Evolutionary conservation across 2,113 vertebrate species (phyloP).

Genomic region (Meleagris gallopavo): DNA sequence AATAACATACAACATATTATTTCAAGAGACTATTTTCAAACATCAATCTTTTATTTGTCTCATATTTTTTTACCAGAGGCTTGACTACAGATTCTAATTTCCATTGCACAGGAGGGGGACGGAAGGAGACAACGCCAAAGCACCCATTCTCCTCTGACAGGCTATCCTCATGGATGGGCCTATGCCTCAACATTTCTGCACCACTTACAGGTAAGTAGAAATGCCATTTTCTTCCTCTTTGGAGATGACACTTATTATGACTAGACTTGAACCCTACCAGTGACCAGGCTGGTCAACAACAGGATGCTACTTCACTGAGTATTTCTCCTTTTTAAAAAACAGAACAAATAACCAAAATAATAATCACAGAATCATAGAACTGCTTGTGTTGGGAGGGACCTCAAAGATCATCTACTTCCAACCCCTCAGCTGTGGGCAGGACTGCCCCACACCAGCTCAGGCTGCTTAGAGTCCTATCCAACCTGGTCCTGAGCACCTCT

Average conservation of each 20-base stretch:
- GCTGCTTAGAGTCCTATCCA: too few species aligned
- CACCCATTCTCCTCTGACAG: rapidly evolving
- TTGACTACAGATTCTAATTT: not conserved
- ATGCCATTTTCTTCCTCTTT: rapidly evolving
- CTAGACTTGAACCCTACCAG: not conserved
- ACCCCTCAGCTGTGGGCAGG: too few species aligned
- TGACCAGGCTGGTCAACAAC: not conserved
- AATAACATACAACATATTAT: not conserved
- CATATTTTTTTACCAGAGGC: not conserved
- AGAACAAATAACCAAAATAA: not conserved
- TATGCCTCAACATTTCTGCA: not conserved
- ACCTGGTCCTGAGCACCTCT: too few species aligned
- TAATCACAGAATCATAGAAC: not conserved
- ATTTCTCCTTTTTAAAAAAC: not conserved
- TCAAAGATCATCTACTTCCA: too few species aligned
- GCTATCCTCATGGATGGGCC: not conserved
- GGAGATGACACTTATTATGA: rapidly evolving
- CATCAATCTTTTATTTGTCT: not conserved
- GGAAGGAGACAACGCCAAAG: not conserved
- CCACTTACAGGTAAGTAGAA: not conserved
- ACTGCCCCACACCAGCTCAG: too few species aligned
- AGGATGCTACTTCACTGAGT: rapidly evolving
- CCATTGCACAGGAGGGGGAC: rapidly evolving
- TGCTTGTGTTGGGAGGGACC: too few species aligned
- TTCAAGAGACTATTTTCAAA: slow-evolving; percentile 23